Percentiles rank a stretch among this genome's conserved stretches.
These are phyloP conservation scores for Penaeus monodon DNA, from an alignment of 2,888 invertebrate species.

Conservation along the genomic window DNA sequence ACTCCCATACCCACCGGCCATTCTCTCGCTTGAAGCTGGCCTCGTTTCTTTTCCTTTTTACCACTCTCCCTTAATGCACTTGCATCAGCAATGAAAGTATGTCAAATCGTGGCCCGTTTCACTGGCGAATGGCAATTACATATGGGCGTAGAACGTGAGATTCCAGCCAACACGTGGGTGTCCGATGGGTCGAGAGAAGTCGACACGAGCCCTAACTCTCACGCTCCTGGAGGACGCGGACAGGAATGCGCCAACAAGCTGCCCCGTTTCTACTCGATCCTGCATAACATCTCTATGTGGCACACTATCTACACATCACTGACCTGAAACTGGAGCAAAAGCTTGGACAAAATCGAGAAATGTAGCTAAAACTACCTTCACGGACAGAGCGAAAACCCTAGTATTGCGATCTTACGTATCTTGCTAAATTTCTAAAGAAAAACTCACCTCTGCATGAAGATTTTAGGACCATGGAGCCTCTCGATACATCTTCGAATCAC, in stretches of 20 bases:
- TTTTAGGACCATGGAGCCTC: conserved; percentile 26
- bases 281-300: too few relatives aligned
- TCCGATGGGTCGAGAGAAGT: not conserved
- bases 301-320: not conserved
- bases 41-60: not conserved
- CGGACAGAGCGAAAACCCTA: not conserved
- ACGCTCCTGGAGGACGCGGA: not conserved
- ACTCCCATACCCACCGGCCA: conserved; percentile 7
- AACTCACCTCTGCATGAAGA: conserved; percentile 21
- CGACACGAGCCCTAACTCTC: conserved; percentile 2
- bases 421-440: not conserved
- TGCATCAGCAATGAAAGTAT: too few relatives aligned
- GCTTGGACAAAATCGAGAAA: not conserved
- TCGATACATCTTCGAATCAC: conserved; percentile 6
- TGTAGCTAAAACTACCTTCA: not conserved
- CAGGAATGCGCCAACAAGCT: not conserved
- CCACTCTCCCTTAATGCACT: too few relatives aligned
- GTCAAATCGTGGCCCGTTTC: too few relatives aligned
- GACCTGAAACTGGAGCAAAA: not conserved
- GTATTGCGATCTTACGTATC: conserved; percentile 3
- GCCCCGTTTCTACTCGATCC: not conserved
- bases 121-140: too few relatives aligned
- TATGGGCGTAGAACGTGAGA: conserved; percentile 3
- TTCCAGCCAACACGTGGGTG: conserved; percentile 25
- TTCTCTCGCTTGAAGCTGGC: not conserved